phyloP scores from a whole-genome alignment of 2,888 invertebrate species.

The Cataglyphis rosenhaueri region DNA sequence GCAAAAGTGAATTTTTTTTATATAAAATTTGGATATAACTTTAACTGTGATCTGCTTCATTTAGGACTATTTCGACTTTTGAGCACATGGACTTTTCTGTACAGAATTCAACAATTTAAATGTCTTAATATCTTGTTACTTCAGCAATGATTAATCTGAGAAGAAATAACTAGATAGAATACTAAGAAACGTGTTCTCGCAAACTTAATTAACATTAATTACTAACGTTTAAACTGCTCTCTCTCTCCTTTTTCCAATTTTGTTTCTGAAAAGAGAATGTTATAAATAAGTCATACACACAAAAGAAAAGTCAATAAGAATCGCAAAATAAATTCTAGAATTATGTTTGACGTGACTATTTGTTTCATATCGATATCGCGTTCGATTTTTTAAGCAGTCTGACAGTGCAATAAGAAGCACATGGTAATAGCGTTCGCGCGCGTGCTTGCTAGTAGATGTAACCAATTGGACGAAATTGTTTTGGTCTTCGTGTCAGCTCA shows the following conservation, averaged over 20 bases:
- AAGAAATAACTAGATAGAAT: background rate
- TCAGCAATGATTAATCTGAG: background rate
- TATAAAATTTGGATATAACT: background rate
- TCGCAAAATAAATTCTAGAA: background rate
- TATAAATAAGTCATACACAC: background rate
- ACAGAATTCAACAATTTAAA: background rate
- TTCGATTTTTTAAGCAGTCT: conserved; percentile 4
- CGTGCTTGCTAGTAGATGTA: conserved; percentile 70
- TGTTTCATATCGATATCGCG: background rate
- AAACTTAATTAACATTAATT: conserved; percentile 3
- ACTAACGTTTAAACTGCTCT: background rate
- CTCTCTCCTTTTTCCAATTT: background rate
- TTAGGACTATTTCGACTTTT: background rate
- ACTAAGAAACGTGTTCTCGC: background rate
- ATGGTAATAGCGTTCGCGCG: conserved; percentile 24
- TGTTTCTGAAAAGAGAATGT: background rate
- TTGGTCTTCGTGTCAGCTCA: conserved; percentile 48
- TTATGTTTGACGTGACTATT: background rate
- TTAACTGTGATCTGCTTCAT: background rate
- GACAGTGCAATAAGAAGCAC: conserved; percentile 3
- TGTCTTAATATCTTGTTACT: background rate
- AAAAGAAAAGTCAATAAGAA: background rate
- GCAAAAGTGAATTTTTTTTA: background rate
- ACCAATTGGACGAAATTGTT: conserved; percentile 72
- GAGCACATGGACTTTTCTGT: background rate